A percentile compares a stretch with the other conserved stretches of the same genome.
These are phyloP conservation scores for Hexactinellida sp. DNA, from an alignment of 37 sponge, comb jelly and placozoan genomes.

Conservation along the genomic window DNA sequence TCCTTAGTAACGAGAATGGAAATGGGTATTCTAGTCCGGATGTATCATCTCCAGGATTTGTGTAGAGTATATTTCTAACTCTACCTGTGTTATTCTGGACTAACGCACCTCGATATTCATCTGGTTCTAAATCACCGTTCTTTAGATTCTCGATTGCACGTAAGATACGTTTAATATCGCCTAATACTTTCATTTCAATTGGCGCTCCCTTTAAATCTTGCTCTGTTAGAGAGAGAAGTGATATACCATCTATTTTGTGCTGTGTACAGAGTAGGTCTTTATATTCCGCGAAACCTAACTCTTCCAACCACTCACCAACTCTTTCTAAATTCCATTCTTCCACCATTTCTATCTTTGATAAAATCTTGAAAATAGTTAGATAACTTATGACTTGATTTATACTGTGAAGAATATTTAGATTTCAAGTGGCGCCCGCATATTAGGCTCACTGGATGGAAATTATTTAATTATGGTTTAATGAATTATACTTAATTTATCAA, in stretches of 20 bases:
- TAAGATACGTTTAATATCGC: conserved; percentile 26
- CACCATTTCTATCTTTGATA: too few relatives aligned
- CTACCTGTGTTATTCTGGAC: not conserved
- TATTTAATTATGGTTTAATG: too few relatives aligned
- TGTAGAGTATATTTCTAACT: not conserved
- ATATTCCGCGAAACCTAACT: not conserved
- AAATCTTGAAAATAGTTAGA: too few relatives aligned
- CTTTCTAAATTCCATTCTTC: not conserved
- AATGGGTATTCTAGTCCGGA: not conserved
- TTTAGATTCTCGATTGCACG: conserved; percentile 15
- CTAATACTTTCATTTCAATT: conserved; percentile 22
- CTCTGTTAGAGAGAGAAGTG: conserved; percentile 23
- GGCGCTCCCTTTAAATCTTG: conserved; percentile 25
- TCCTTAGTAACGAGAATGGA: not conserved
- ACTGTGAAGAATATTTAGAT: too few relatives aligned
- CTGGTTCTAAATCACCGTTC: not conserved
- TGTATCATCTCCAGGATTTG: conserved; percentile 2
- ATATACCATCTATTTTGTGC: conserved; percentile 15
- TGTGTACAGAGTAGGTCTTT: not conserved
- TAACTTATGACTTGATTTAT: too few relatives aligned
- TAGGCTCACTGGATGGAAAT: too few relatives aligned
- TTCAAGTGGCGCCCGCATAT: too few relatives aligned
- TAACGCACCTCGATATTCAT: not conserved
- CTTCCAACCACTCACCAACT: not conserved
- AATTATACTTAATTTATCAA: too few relatives aligned